Evolutionary conservation across 2,113 vertebrate genomes (phyloP), one percentile per base, ranked within the genome.

Genomic region (Cochlearius cochlearius): DNA sequence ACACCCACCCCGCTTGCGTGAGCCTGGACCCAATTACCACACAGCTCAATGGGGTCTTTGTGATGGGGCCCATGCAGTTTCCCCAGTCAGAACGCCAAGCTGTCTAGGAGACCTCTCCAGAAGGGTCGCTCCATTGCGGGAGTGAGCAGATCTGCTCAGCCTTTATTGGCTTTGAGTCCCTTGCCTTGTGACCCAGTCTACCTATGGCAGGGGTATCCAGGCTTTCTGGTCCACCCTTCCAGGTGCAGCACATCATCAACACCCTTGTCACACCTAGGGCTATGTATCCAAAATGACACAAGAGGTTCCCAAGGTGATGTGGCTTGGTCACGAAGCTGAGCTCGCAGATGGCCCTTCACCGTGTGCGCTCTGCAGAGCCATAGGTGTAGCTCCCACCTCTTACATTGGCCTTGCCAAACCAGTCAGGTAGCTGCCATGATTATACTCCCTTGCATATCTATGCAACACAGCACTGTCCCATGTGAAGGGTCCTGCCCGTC

Each of bases 401-500:
- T 32, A 23, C 5, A 38, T 0, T 21, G 22, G 13, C 20, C n/a
- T 84, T 90, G 26, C 18, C 50, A 72, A 83, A 34, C 38, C 34
- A 27, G 5, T n/a, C 8, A 9, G 7, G 15, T 11, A 72, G 21
- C 23, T 82, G 30, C 36, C 41, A 41, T 16, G 53, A 20, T 67
- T 66, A 19, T 27, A 45, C 19, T 81, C 22, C 23, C 12, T 67
- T 47, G 16, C 27, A 49, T 22, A 50, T 9, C 23, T 30, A 2
- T 43, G 15, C 34, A 79, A 38, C 8, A 39, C 36, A 66, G 21
- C 1, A 1, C 34, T 18, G 8, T 38, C n/a, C 53, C 27, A 12
- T 0, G 0, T 56, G 59, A 69, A 60, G 38, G 25, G n/a, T 66
- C 20, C 16, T 59, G 29, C 1, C 7, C 21, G 32, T 78, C 26